Evolutionary conservation across 2,113 vertebrate genomes (phyloP), one percentile per base, ranked within the genome.

Genomic region (Callopanchax toddi): DNA sequence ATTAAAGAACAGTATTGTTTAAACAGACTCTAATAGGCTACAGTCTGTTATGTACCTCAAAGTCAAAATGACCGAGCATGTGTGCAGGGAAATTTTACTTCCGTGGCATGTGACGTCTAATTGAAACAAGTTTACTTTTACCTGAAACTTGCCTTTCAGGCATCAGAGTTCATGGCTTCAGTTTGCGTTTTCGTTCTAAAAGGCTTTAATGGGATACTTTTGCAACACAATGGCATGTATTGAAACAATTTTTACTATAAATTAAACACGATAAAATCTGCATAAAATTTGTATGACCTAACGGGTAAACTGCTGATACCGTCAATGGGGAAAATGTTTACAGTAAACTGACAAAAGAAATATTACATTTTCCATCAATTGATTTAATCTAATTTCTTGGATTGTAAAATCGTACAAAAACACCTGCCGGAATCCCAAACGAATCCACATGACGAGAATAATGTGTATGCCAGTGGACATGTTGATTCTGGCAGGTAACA

Each of bases 1-100:
- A 23, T 52, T 18, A 29, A 22, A 32, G 2, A 54, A n/a, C 46
- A 46, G 15, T 0, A 9, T 34, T 12, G 9, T 12, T 13, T 22
- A 25, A 6, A 23, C 7, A 1, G 1, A 21, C 32, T 50, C 2
- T 62, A 65, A 42, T 0, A 13, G 0, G 34, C 57, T 10, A 43
- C 1, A 21, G 23, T 15, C 23, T 11, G 42, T 62, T 56, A 67
- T 60, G 51, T 4, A 2, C 0, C 32, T 11, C 66, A 85, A 89
- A 86, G 82, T 87, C 87, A 85, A 73, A 61, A 54, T 71, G 57
- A 70, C 40, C 57, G 16, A 64, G 48, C 84, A 71, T 74, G 78
- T 64, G 74, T 36, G 51, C 20, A 37, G 29, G 1, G 39, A 40
- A 32, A 11, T 45, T 55, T 23, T 23, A 68, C 79, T 89, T 90